Evolutionary conservation across 2,797 vertebrate species (phyloP), one percentile per base, ranked within the genome.

Genomic region (Triplophysa yarkandensis): DNA sequence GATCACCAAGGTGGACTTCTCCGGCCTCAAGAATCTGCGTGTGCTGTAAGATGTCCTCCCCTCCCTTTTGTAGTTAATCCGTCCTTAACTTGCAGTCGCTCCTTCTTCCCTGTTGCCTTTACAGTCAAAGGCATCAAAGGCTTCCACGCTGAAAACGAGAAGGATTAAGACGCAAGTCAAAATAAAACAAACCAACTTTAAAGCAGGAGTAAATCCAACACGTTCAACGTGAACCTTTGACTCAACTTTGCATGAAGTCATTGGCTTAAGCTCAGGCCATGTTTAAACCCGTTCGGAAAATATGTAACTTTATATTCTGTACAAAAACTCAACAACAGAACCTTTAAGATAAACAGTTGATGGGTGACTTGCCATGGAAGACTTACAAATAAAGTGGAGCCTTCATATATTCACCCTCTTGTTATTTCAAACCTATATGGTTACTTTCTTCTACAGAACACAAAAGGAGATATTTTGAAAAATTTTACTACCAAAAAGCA

Each of bases 1-100:
- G 80, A 94, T 99, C 87, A 95, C 95, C 0, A 99, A 98, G 89
- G 95, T 89, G 6, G 97, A 99, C 86, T 99, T 98, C 57, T 89
- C 94, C 1, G 95, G 94, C 58, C 88, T 98, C 77, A 99, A 98
- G 91, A 98, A 98, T 86, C 95, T 99, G 62, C 91, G 97, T 72
- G 98, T 99, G 85, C 89, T 99, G 97, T 99, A 90, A 97, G 97
- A 91, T 84, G 39, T 44, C 14, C 4, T 68, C 76, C 36, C 28
- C 11, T 28, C 21, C 41, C 55, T 54, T 32, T 54, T 36, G 19
- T n/a, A 54, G 28, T 61, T 71, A 75, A 55, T 65, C 61, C 36
- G 61, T 66, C 16, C 41, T 73, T 68, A 58, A 68, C 66, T 71
- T 52, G 44, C 52, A 28, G 73, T 68, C 57, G 50, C 28, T 36